Percentiles rank a stretch among this genome's conserved stretches.
These are phyloP conservation scores for Eulemur albifrons DNA, from an alignment of 2,797 vertebrate genomes.

Conservation along the genomic window DNA sequence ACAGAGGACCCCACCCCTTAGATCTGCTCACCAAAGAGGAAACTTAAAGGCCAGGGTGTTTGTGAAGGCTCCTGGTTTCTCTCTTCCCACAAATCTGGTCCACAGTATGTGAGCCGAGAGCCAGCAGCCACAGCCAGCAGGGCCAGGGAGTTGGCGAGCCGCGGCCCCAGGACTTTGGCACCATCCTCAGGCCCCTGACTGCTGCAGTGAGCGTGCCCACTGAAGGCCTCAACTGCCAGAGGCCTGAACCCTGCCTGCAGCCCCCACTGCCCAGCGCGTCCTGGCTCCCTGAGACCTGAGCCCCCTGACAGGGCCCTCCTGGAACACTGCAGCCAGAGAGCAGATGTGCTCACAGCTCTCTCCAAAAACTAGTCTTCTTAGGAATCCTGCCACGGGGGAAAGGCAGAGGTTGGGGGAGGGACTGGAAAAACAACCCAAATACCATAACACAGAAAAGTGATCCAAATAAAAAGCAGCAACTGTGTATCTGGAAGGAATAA, in stretches of 20 bases:
- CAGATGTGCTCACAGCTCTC: conserved; percentile 81
- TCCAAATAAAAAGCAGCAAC: conserved; percentile 84
- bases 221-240: background rate
- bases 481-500: conserved; percentile 84
- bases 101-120: background rate
- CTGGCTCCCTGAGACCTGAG: background rate
- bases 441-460: conserved; percentile 80
- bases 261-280: background rate
- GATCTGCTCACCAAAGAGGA: background rate
- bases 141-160: background rate
- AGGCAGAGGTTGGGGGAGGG: conserved; percentile 6
- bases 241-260: background rate
- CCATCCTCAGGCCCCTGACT: background rate
- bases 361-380: conserved; percentile 76
- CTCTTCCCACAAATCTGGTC: conserved; percentile 25
- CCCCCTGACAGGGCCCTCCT: conserved; percentile 81
- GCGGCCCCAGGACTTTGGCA: background rate
- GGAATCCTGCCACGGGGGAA: conserved; percentile 74
- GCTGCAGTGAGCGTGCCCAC: background rate
- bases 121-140: conserved; percentile 58
- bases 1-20: background rate
- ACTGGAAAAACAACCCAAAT: conserved; percentile 78
- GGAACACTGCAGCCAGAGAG: conserved; percentile 82
- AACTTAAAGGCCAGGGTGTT: background rate
- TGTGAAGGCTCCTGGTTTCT: background rate